Conservation (phyloP, 2,113 vertebrate species). For the Erythrolamprus reginae region DNA sequence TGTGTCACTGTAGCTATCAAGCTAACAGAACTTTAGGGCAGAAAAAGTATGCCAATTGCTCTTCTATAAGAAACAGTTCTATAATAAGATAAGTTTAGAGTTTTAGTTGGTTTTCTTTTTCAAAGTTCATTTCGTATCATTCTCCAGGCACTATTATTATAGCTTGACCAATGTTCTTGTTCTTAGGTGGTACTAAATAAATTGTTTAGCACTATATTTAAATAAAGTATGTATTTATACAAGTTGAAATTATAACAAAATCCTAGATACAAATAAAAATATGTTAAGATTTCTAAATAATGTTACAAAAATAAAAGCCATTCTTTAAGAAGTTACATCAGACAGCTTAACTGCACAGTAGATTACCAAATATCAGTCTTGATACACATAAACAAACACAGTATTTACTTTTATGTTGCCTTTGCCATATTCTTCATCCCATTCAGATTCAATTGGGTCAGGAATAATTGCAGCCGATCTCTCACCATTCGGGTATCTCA, state of each 20-base stretch:
- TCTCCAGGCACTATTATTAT: neutral
- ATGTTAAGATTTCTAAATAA: neutral
- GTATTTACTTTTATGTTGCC: slow-evolving; percentile 35
- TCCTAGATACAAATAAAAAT: neutral
- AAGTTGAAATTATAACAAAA: neutral
- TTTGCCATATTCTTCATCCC: slow-evolving; percentile 37
- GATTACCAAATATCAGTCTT: neutral
- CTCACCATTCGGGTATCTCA: slow-evolving; percentile 66
- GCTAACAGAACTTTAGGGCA: neutral
- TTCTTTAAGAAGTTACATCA: neutral
- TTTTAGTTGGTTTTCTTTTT: neutral
- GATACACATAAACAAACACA: neutral
- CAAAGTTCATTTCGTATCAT: neutral
- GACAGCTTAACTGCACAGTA: neutral
- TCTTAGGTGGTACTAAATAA: neutral
- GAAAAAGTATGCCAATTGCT: neutral
- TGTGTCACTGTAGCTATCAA: neutral
- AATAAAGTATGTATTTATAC: neutral
- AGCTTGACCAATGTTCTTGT: neutral
- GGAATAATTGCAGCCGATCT: slow-evolving; percentile 69
- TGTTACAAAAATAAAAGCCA: neutral
- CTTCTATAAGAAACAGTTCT: neutral
- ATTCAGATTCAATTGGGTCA: neutral
- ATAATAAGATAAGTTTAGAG: neutral
- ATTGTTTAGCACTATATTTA: neutral